phyloP scores from a whole-genome alignment of 2,888 invertebrate genomes.

The Tetragonisca angustula region DNA sequence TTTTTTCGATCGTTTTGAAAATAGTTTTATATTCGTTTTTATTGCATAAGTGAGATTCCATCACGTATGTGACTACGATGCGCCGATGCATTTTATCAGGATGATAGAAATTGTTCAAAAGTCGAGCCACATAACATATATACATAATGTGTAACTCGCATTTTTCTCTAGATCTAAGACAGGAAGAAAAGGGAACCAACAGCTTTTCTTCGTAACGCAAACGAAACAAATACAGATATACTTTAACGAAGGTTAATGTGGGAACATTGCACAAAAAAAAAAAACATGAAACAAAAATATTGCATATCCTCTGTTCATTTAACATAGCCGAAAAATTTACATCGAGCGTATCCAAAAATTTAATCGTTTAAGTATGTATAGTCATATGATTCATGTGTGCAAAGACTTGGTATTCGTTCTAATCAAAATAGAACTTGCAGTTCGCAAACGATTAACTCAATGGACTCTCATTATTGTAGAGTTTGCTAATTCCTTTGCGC shows the following conservation, averaged over 20 bases:
- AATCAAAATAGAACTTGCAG: slow-evolving; percentile 74
- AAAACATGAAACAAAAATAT: slow-evolving; percentile 60
- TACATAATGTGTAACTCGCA: slow-evolving; percentile 45
- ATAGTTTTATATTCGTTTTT: slow-evolving; percentile 74
- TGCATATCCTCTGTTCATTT: slow-evolving; percentile 82
- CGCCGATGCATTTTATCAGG: slow-evolving; percentile 51
- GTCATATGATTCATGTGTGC: slow-evolving; percentile 26
- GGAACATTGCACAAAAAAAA: slow-evolving; percentile 80
- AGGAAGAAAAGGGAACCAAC: slow-evolving; percentile 15
- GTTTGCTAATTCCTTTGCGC: slow-evolving; percentile 69
- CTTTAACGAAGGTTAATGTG: slow-evolving; percentile 70
- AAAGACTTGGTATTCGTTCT: slow-evolving; percentile 66
- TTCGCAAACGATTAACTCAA: slow-evolving; percentile 49
- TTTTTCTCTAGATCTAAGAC: slow-evolving; percentile 37
- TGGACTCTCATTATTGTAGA: slow-evolving; percentile 66
- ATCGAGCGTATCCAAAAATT: slow-evolving; percentile 70
- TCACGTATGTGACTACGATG: slow-evolving; percentile 38
- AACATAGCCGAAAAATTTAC: slow-evolving; percentile 72
- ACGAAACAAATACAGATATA: slow-evolving; percentile 37
- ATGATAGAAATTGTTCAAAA: slow-evolving; percentile 34
- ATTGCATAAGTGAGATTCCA: slow-evolving; percentile 51
- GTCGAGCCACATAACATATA: slow-evolving; percentile 10
- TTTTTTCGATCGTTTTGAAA: slow-evolving; percentile 58
- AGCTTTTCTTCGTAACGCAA: slow-evolving; percentile 34
- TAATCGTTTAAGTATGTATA: slow-evolving; percentile 59